Base-by-base conservation (phyloP, 2,888 invertebrate genomes). In the Drosophila trichaetosa region DNA sequence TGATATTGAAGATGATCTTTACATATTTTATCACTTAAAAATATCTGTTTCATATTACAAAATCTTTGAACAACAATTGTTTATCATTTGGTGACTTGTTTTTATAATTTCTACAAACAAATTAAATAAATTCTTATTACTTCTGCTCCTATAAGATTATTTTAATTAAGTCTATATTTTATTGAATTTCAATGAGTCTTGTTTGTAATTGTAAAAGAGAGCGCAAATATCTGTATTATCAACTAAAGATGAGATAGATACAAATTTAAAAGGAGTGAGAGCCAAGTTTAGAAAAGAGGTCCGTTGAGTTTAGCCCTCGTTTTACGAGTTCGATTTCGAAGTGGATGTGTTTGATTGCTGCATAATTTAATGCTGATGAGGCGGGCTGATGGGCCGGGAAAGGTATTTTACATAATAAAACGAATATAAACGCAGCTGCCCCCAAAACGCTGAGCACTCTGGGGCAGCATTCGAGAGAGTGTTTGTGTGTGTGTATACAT, bases 391-490 rank as follows among this genome's bases (percentile, higher is more conserved):
- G 79, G 80, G 68, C 77, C 73, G 81, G 77, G 77, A 90, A 87
- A 89, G 86, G 88, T 79, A 77, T 85, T 89, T 89, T 87, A 89
- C 90, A 89, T 85, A 87, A 89, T 87, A 80, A 84, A 86, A 79
- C 71, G 81, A 80, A 86, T 69, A 88, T 83, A 83, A 83, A 88
- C 67, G 59, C 66, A 73, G 52, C 42, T 79, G 80, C 52, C 57
- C 67, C 73, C 38, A 75, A 79, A 75, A 58, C 21, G 56, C 2
- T 31, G 21, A 62, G 52, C 67, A 68, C 57, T 65, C 24, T 40
- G 67, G 59, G 51, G 54, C 58, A 48, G 42, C 53, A 52, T 21
- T 29, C 38, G 53, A 60, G 52, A 49, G 62, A 29, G 34, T 34
- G 42, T 33, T 31, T 2, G 31, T 27, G 40, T 64, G 58, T 63